These are phyloP conservation scores for Montipora capricornis DNA, from an alignment of 64 coral and sea anemone species.

Conservation along the genomic window DNA sequence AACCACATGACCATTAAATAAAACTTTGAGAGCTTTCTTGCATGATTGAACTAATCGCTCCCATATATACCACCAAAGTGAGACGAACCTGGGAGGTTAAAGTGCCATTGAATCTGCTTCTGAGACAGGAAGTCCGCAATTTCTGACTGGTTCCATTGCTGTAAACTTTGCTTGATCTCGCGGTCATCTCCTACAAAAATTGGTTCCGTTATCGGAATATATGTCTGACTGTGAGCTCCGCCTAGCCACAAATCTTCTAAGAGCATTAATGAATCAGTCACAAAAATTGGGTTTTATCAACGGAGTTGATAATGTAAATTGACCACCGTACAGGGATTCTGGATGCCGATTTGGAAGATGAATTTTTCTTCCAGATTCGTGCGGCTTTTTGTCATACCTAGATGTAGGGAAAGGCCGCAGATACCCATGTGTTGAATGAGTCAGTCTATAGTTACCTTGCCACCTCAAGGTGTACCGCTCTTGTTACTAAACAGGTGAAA, in stretches of 20 bases:
- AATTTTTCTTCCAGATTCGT: too few relatives aligned
- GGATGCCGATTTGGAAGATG: too few relatives aligned
- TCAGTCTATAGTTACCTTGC: slow-evolving; percentile 2
- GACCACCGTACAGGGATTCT: too few relatives aligned
- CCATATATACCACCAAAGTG: slow-evolving; percentile 40
- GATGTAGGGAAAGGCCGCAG: too few relatives aligned
- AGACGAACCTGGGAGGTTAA: slow-evolving; percentile 26
- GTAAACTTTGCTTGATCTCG: slow-evolving; percentile 10
- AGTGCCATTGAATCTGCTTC: slow-evolving; percentile 40
- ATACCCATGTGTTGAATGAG: slow-evolving; percentile 1
- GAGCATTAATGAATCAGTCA: too few relatives aligned
- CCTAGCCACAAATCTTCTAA: too few relatives aligned
- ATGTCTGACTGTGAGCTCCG: neutral
- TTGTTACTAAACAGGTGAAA: slow-evolving; percentile 12
- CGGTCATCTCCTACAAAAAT: slow-evolving; percentile 38
- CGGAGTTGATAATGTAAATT: too few relatives aligned
- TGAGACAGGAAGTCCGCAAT: neutral
- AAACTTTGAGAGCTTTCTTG: slow-evolving; percentile 18
- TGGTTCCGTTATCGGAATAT: slow-evolving; percentile 32
- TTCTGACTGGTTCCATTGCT: slow-evolving; percentile 18
- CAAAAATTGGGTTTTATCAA: too few relatives aligned
- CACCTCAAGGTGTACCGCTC: slow-evolving; percentile 54
- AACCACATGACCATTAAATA: slow-evolving; percentile 7
- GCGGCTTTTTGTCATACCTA: too few relatives aligned
- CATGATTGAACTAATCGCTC: slow-evolving; percentile 23